These are phyloP conservation scores for Aselliscus stoliczkanus DNA, from an alignment of 2,797 vertebrate genomes.

Conservation along the genomic window DNA sequence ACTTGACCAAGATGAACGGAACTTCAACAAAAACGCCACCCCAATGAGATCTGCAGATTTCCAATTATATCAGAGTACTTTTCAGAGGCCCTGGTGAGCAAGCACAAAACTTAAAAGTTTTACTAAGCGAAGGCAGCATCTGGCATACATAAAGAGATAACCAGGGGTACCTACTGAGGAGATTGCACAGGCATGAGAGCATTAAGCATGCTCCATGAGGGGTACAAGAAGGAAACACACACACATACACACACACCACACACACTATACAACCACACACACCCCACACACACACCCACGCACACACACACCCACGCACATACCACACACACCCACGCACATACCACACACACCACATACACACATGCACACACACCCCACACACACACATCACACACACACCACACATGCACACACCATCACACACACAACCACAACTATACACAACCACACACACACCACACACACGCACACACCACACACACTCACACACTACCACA, in stretches of 20 bases:
- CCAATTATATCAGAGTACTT: background rate
- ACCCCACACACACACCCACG: too few relatives aligned
- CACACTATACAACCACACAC: too few relatives aligned
- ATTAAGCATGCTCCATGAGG: background rate
- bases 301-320: too few relatives aligned
- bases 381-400: background rate
- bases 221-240: too few relatives aligned
- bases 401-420: background rate
- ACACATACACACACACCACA: background rate
- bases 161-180: background rate
- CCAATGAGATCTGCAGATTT: background rate
- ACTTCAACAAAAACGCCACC: background rate
- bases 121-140: background rate
- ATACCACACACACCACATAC: too few relatives aligned
- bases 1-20: background rate
- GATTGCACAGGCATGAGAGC: background rate
- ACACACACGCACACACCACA: too few relatives aligned
- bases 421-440: background rate
- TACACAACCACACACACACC: too few relatives aligned
- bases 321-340: too few relatives aligned
- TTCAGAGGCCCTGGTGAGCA: background rate
- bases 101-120: background rate
- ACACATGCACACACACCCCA: too few relatives aligned
- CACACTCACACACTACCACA: too few relatives aligned
- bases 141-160: background rate